A percentile compares a stretch with the other conserved stretches of the same genome.
Evolutionary conservation across 1,140 invertebrate genomes (phyloP).

Genomic region (Lamellibrachia luymesi): DNA sequence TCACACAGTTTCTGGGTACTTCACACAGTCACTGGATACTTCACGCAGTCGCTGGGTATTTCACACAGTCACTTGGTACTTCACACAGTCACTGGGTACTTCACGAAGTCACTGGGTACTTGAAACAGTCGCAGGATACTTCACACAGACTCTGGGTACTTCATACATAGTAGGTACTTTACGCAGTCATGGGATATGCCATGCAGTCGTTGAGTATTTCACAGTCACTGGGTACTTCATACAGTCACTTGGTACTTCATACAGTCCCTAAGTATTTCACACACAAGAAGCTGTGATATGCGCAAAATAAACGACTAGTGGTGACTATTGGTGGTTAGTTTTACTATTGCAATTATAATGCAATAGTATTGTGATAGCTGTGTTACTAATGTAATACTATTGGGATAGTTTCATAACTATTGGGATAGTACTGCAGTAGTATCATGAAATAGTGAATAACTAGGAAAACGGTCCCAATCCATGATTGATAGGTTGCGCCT

Average conservation of each 20-base stretch:
- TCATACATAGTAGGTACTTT: too few species aligned
- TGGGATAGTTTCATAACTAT: too few species aligned
- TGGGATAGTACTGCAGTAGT: too few species aligned
- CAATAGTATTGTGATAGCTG: too few species aligned
- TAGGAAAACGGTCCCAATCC: too few species aligned
- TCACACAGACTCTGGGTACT: not conserved
- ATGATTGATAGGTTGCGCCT: too few species aligned
- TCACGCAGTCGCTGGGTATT: slow-evolving; percentile 24
- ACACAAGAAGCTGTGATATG: not conserved
- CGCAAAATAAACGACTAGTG: too few species aligned
- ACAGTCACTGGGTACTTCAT: not conserved
- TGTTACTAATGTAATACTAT: too few species aligned
- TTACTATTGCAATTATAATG: too few species aligned
- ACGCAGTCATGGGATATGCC: slow-evolving; percentile 52
- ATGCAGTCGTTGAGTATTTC: not conserved
- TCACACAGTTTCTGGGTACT: slow-evolving; percentile 51
- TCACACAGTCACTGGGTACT: not conserved
- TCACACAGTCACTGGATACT: slow-evolving; percentile 58
- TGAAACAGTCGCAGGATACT: not conserved
- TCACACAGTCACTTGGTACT: too few species aligned
- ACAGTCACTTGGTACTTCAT: not conserved
- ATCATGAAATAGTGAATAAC: too few species aligned
- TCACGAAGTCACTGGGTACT: not conserved
- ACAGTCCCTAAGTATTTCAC: not conserved
- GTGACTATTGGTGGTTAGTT: too few species aligned